phyloP scores from a whole-genome alignment of 2,888 invertebrate species.

The Acleris holmiana region DNA sequence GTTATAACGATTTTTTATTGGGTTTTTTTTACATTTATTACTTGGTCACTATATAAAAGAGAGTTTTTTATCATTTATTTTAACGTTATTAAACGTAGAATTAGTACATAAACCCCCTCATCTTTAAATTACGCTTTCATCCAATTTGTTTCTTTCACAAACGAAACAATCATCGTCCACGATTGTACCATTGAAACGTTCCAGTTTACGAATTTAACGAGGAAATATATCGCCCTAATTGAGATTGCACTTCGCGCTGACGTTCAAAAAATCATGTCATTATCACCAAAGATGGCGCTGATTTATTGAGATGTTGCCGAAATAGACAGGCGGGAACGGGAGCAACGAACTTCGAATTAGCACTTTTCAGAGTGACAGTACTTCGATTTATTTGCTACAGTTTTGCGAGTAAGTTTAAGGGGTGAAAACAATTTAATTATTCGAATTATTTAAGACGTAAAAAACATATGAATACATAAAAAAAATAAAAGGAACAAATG shows the following conservation, averaged over 20 bases:
- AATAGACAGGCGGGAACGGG: slow-evolving; percentile 74
- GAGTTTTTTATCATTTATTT: too few species aligned
- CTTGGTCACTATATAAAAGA: too few species aligned
- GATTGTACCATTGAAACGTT: slow-evolving; percentile 63
- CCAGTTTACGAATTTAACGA: slow-evolving; percentile 77
- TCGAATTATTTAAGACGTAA: too few species aligned
- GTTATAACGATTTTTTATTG: too few species aligned
- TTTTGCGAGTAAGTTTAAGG: background rate
- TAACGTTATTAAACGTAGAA: too few species aligned
- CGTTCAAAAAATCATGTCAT: slow-evolving; percentile 76
- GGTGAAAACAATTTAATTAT: too few species aligned
- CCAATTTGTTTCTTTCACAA: slow-evolving; percentile 34
- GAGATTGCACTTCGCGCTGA: slow-evolving; percentile 74
- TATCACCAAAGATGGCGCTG: slow-evolving; percentile 75
- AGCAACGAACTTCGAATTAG: slow-evolving; percentile 52
- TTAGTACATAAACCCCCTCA: too few species aligned
- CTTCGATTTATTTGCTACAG: slow-evolving; percentile 15
- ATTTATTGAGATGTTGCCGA: slow-evolving; percentile 75
- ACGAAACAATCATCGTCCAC: slow-evolving; percentile 42
- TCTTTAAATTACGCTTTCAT: too few species aligned
- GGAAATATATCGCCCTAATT: slow-evolving; percentile 80
- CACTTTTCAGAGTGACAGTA: slow-evolving; percentile 55
- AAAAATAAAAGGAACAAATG: too few species aligned
- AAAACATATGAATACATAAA: too few species aligned
- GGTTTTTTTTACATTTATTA: too few species aligned